Percentiles rank a stretch among this genome's conserved stretches.
Evolutionary conservation across 2,113 vertebrate species (phyloP).

Genomic region (Barnardius zonarius): DNA sequence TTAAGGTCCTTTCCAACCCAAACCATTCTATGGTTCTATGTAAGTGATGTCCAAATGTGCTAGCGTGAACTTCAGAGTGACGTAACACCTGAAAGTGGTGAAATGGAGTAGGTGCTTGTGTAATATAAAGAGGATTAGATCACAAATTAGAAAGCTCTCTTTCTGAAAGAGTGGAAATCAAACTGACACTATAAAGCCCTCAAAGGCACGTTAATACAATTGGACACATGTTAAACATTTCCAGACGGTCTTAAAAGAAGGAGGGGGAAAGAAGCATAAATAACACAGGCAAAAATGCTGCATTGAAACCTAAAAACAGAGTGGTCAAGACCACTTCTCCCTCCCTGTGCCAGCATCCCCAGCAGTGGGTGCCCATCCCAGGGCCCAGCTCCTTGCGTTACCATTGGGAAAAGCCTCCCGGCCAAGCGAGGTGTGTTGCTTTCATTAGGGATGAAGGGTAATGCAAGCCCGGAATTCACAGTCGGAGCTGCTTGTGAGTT

Average conservation of each 20-base stretch:
- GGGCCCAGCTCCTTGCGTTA: not conserved
- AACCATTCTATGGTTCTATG: not conserved
- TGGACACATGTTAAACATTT: constrained; percentile 22
- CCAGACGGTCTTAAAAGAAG: not conserved
- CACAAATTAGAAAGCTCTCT: not conserved
- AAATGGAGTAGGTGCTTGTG: not conserved
- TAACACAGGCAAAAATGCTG: not conserved
- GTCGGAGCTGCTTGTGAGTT: not conserved
- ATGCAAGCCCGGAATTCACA: not conserved
- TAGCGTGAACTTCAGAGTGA: not conserved
- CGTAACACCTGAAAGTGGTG: not conserved
- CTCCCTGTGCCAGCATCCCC: not conserved
- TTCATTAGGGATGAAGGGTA: accelerated
- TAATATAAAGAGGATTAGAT: not conserved
- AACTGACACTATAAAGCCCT: not conserved
- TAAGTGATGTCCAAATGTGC: not conserved
- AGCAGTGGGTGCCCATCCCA: not conserved
- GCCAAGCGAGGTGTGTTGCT: accelerated
- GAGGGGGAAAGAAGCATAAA: not conserved
- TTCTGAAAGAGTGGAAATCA: not conserved
- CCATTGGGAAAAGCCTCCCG: not conserved
- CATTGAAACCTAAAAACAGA: not conserved
- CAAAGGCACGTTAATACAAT: not conserved
- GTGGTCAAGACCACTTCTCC: not conserved
- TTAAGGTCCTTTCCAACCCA: not conserved